Base-by-base conservation (phyloP, 2,888 invertebrate genomes). In the Sarcophaga caerulescens region DNA sequence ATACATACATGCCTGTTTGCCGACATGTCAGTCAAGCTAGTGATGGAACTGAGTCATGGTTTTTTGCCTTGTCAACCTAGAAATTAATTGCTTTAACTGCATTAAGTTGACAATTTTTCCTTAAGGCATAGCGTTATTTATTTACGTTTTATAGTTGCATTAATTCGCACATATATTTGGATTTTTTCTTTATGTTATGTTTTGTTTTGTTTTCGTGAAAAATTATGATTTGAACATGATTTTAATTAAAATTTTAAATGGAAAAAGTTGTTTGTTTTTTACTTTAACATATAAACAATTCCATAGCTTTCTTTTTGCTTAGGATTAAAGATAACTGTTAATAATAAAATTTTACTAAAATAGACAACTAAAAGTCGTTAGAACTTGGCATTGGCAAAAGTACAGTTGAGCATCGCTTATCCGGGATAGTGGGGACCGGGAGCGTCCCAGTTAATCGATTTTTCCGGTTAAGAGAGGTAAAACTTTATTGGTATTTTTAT, bases 81-180 rank as follows among this genome's bases (percentile, higher is more conserved):
- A 79, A 85, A 85, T 82, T 79, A 82, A 85, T 82, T 79, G 79
- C 76, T 71, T 85, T 68, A 76, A 83, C 85, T 66, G 79, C 68
- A 76, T 83, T 77, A 77, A 81, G 78, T 81, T 86, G 86, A 86
- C 86, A 84, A 86, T 84, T 84, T 84, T 86, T 84, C 86, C 81
- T 84, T 35, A 85, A 85, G 82, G 68, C 80, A 83, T 63, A 19
- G 8, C 5, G 35, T 23, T 21, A 70, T 23, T 83, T 63, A 73
- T 81, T 52, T 11, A 60, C 21, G 8, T 44, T 69, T 74, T 52
- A 25, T 59, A 65, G 17, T 81, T 81, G n/a, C 19, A 25, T 21
- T 57, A 47, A 63, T 68, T 83, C 80, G 78, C 78, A 78, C 73
- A 78, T 52, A 80, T 74, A 23, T 81, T 14, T 70, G 65, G 35